Base-by-base conservation (phyloP, 2,797 vertebrate genomes). In the Falco concolor region DNA sequence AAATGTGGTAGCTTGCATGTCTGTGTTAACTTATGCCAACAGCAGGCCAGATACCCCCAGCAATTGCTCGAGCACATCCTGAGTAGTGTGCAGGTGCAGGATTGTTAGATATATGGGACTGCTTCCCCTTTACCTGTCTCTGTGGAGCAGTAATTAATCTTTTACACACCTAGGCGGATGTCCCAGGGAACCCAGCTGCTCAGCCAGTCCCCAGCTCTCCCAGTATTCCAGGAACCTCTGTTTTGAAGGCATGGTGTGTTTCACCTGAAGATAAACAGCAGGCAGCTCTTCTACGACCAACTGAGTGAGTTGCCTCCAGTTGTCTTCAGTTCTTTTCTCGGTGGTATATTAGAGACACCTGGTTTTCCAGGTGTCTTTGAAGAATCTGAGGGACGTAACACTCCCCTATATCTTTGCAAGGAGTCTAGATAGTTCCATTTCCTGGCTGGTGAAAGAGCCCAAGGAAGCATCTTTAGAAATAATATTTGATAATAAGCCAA, bases 211-310 rank as follows among this genome's bases (percentile, higher is more conserved):
- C 99, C 52, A 99, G 98, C 91, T 99, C 99, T 75, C 99, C 99
- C 94, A 99, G 98, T 88, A 97, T 99, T 4, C 98, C 98, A 60
- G 99, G 99, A 70, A 98, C 97, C 64, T 97, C 98, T 36, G 96
- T 97, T 12, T 36, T 98, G 87, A 99, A 99, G 97, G 98, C 98
- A 6, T 99, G 98, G 99, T 98, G 98, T 76, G 64, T 98, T 4
- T 98, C 98, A 68, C 92, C 98, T 8, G 99, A 99, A 64, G 99
- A 99, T 28, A 99, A 99, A 96, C 99, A 98, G 90, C 98, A 98
- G 94, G 98, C 98, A 9, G 98, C 98, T n/a, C 98, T 99, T 4
- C 97, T 99, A 69, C 98, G 98, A 91, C 99, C 99, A 34, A 98
- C 99, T 3, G 98, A 99, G 99, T 99, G 95, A 99, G 99, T 98